These are phyloP conservation scores for Trissolcus basalis DNA, from an alignment of 1,140 invertebrate genomes.

Conservation along the genomic window DNA sequence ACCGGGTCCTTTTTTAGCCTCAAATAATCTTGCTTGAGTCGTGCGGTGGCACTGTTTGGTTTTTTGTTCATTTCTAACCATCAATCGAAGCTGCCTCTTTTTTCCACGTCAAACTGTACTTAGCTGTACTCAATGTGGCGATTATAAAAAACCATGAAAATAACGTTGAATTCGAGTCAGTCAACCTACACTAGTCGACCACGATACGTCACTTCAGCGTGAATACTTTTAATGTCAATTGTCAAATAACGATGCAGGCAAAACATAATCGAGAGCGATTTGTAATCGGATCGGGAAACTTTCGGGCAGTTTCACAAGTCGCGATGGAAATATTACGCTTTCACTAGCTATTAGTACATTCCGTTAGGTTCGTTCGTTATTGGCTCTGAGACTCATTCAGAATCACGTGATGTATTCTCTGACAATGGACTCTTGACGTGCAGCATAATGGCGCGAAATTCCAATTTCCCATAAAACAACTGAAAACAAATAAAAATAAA, in stretches of 20 bases:
- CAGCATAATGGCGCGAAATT: no score
- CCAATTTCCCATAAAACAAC: no score
- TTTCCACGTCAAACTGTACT: slow-evolving; percentile 5
- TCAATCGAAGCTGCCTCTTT: slow-evolving; percentile 24
- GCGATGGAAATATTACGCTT: background rate
- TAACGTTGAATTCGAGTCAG: background rate
- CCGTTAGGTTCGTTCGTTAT: background rate
- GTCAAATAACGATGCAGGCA: slow-evolving; percentile 22
- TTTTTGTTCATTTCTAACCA: slow-evolving; percentile 73
- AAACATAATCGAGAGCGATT: slow-evolving; percentile 24
- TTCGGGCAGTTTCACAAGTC: background rate
- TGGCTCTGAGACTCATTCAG: no score
- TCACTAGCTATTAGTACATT: no score
- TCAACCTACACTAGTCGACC: background rate
- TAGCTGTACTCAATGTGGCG: background rate
- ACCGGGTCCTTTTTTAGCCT: slow-evolving; percentile 96
- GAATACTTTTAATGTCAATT: slow-evolving; percentile 21
- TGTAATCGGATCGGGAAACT: slow-evolving; percentile 19
- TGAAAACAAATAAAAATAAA: no score
- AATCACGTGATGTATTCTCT: background rate
- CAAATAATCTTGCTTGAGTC: slow-evolving; percentile 96
- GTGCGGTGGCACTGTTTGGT: slow-evolving; percentile 84
- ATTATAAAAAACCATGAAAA: slow-evolving; percentile 11
- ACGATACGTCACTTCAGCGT: background rate
- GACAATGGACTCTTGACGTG: no score